Evolutionary conservation across 2,888 invertebrate species (phyloP).

Genomic region (Uropetala carovei): DNA sequence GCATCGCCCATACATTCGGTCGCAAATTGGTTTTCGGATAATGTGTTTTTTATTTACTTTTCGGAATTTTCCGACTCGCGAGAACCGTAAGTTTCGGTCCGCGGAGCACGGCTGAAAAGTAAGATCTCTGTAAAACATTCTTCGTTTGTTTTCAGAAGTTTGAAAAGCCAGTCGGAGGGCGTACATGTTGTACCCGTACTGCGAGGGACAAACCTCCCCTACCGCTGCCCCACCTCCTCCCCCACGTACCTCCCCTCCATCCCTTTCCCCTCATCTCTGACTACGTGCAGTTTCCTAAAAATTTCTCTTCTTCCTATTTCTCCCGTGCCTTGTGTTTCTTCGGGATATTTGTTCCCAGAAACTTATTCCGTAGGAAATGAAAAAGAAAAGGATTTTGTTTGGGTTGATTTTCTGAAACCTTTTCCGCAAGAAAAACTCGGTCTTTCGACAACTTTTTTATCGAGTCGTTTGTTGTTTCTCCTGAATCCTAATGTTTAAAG

Average conservation of each 20-base stretch:
- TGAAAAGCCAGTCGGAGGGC: not conserved
- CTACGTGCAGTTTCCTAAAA: not conserved
- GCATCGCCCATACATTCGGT: no score
- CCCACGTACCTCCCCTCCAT: no score
- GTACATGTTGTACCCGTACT: not conserved
- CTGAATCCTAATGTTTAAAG: not conserved
- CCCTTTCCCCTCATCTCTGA: not conserved
- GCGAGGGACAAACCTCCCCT: not conserved
- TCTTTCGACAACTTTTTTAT: not conserved
- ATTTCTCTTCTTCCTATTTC: not conserved
- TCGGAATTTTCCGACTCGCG: not conserved
- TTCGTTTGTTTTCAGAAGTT: slow-evolving; percentile 42
- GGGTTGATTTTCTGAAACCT: not conserved
- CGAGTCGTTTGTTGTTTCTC: not conserved
- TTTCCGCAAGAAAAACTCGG: not conserved
- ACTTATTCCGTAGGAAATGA: slow-evolving; percentile 14
- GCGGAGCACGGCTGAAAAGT: not conserved
- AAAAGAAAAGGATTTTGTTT: not conserved
- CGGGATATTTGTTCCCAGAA: not conserved
- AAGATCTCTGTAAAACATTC: not conserved
- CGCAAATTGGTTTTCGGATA: no score
- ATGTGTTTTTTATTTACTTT: no score
- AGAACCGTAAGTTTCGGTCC: not conserved
- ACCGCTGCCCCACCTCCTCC: no score
- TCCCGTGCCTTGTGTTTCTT: not conserved